These are phyloP conservation scores for Numida meleagris DNA, from an alignment of 2,113 vertebrate genomes.

Conservation along the genomic window DNA sequence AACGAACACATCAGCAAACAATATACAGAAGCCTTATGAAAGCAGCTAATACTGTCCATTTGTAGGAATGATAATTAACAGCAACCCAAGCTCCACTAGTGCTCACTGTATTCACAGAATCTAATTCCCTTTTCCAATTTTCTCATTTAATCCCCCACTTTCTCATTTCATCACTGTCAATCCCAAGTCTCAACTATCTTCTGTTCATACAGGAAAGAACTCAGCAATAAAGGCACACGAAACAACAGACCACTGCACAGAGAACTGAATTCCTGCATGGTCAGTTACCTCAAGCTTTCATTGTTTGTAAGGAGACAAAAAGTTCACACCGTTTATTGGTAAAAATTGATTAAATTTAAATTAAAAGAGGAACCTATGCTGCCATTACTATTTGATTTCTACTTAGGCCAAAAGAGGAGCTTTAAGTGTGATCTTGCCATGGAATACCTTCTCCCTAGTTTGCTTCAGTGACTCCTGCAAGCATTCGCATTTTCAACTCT, in stretches of 20 bases:
- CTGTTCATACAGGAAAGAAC: not conserved
- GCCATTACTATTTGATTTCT: not conserved
- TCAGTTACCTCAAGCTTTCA: not conserved
- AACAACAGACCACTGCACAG: accelerated
- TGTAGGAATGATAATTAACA: not conserved
- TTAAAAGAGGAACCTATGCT: not conserved
- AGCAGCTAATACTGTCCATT: not conserved
- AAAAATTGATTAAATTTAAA: not conserved
- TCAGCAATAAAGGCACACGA: not conserved
- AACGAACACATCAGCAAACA: not conserved
- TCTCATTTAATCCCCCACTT: not conserved
- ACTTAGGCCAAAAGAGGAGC: not conserved
- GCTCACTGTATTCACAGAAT: not conserved
- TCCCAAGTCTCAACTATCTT: not conserved
- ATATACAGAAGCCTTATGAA: not conserved
- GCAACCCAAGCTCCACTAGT: not conserved
- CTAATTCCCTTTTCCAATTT: not conserved
- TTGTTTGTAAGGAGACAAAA: not conserved
- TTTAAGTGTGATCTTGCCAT: not conserved
- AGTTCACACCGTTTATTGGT: not conserved
- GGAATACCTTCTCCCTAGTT: not conserved
- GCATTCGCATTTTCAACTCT: not conserved
- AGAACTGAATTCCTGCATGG: not conserved
- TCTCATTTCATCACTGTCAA: not conserved
- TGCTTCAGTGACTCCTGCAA: not conserved